Percentiles rank a stretch among this genome's conserved stretches.
phyloP scores from a whole-genome alignment of 2,888 invertebrate species.

The Cremastinae sp. region DNA sequence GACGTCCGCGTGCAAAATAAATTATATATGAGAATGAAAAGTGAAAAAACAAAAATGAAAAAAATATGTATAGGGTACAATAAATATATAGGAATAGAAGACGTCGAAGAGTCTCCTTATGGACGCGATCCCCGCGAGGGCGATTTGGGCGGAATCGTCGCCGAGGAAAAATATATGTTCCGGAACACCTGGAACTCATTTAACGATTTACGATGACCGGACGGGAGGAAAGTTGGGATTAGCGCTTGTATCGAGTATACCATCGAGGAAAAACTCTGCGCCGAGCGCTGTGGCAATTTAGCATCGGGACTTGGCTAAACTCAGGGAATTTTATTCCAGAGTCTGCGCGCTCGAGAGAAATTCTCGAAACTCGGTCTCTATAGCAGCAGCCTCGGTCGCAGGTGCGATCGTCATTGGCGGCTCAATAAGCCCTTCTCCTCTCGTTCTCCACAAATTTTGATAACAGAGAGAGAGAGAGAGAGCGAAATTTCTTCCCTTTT shows the following conservation, averaged over 20 bases:
- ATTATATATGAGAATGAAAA: no score
- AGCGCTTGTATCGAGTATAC: neutral
- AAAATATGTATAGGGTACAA: no score
- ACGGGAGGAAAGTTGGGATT: conserved; percentile 27
- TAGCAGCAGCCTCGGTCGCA: conserved; percentile 20
- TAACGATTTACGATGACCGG: conserved; percentile 50
- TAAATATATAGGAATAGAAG: no score
- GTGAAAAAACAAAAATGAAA: neutral
- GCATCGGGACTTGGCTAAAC: neutral
- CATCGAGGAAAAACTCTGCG: neutral
- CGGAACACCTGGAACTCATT: conserved; percentile 22
- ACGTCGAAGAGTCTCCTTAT: no score
- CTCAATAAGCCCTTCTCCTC: conserved; percentile 15
- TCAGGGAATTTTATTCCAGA: conserved; percentile 8
- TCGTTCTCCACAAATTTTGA: neutral
- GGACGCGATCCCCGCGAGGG: no score
- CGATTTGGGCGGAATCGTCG: no score
- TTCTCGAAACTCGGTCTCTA: neutral
- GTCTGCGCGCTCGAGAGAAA: no score
- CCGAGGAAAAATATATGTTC: neutral
- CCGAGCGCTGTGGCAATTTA: conserved; percentile 10
- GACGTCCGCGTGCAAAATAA: no score
- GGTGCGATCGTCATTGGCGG: conserved; percentile 46
- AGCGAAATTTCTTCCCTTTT: no score
- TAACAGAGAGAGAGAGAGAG: no score